Evolutionary conservation across 1,140 invertebrate genomes (phyloP).

Genomic region (Formica selysi): DNA sequence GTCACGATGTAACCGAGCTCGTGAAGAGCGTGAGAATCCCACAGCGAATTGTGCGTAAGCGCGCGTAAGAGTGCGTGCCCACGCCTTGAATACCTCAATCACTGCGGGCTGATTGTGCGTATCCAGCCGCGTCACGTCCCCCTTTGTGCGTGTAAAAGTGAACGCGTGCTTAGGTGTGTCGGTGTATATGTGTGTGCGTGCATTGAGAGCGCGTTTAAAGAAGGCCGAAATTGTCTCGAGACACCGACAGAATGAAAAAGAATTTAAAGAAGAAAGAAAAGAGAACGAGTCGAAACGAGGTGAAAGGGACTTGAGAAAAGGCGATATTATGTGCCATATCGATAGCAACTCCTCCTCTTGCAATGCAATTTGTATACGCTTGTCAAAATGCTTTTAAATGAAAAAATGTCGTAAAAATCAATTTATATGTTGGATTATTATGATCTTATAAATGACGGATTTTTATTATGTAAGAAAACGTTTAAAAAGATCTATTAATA

Average conservation of each 20-base stretch:
- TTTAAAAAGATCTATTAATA: neutral
- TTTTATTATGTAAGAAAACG: neutral
- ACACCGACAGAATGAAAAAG: constrained; percentile 47
- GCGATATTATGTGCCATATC: constrained; percentile 33
- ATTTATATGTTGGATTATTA: neutral
- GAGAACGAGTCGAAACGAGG: constrained; percentile 34
- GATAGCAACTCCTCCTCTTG: constrained; percentile 40
- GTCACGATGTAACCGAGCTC: constrained; percentile 39
- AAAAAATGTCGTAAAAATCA: constrained; percentile 10
- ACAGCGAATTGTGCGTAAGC: constrained; percentile 71
- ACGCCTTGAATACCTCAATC: constrained; percentile 81
- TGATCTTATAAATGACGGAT: neutral
- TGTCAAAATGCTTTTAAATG: neutral
- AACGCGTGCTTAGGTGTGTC: constrained; percentile 52
- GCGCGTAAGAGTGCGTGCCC: constrained; percentile 74
- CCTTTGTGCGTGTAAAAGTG: constrained; percentile 72
- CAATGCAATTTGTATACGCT: constrained; percentile 9
- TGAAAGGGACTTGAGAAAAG: constrained; percentile 28
- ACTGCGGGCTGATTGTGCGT: constrained; percentile 82
- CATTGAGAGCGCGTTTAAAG: constrained; percentile 68
- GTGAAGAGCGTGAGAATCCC: constrained; percentile 79
- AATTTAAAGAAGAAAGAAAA: constrained; percentile 27
- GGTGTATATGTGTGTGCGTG: constrained; percentile 14
- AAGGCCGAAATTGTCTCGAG: constrained; percentile 71
- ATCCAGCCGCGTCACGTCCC: constrained; percentile 78